Evolutionary conservation across 2,113 vertebrate genomes (phyloP), one percentile per base, ranked within the genome.

Genomic region (Petaurus breviceps): DNA sequence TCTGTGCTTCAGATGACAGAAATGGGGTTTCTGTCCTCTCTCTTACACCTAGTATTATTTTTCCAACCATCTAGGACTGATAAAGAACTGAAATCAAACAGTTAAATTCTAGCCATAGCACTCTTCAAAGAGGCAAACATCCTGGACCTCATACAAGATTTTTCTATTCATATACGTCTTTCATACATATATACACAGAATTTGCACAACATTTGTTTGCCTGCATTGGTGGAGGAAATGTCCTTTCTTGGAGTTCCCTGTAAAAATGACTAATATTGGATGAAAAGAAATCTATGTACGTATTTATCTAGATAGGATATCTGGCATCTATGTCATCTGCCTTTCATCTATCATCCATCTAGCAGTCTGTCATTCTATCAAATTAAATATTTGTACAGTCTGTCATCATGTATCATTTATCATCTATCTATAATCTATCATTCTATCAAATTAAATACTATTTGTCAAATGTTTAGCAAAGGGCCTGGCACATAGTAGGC

Each of bases 11-110:
- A 98, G 96, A 97, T 95, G 96, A 98, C 95, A 96, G 96, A 97
- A 98, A 97, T 97, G 52, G 19, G 0, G 46, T 51, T 98, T 98
- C 96, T 96, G 97, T 95, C 97, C 90, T 97, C 95, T 97, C 91
- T 98, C 94, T 96, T 98, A 97, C 25, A 97, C 96, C 92, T 89
- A 94, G 98, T 96, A 93, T 96, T 94, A 97, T 94, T 98, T 97
- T 98, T 97, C 93, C 52, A 94, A 94, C 84, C 96, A 95, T 94
- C 23, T 92, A 95, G 57, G 28, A 61, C 61, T 23, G 94, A 22
- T 23, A 68, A 96, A 91, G 46, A 50, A 95, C 90, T 2, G 25
- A 68, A 77, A 11, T 0, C 93, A 47, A 89, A 10, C 6, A 55
- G 68, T 4, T 77, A 28, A 89, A 61, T 92, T 47, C 46, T 50